Percentiles rank a stretch among this genome's conserved stretches.
Evolutionary conservation across 1,140 invertebrate genomes (phyloP).

Genomic region (Homalodisca vitripennis): DNA sequence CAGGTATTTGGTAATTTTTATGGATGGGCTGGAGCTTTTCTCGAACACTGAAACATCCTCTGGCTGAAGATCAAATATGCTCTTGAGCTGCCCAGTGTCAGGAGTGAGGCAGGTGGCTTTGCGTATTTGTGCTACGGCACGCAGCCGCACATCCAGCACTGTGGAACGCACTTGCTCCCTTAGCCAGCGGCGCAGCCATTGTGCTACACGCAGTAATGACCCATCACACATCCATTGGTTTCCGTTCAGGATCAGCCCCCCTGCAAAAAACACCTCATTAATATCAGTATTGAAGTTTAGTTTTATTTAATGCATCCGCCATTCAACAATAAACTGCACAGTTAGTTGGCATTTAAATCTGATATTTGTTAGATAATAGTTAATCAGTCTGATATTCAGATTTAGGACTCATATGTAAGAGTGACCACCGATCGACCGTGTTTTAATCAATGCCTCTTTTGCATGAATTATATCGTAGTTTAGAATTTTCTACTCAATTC

Average conservation of each 20-base stretch:
- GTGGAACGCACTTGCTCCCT: neutral
- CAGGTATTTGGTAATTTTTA: no score
- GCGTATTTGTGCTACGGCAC: neutral
- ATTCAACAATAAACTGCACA: no score
- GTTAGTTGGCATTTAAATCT: no score
- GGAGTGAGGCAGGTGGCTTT: neutral
- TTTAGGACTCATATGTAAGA: no score
- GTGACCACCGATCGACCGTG: no score
- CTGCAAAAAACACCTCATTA: neutral
- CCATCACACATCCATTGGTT: neutral
- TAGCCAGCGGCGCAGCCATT: neutral
- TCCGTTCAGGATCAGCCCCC: neutral
- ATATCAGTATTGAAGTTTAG: no score
- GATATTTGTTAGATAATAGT: no score
- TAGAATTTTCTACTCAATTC: no score
- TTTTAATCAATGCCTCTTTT: no score
- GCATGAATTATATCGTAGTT: no score
- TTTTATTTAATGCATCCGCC: no score
- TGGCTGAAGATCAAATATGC: neutral
- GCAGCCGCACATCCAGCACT: neutral
- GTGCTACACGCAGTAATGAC: neutral
- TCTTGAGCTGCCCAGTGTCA: neutral
- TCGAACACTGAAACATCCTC: neutral
- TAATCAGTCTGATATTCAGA: no score
- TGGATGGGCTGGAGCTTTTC: neutral